Evolutionary conservation across 2,888 invertebrate species (phyloP).

Genomic region (Calliopum simillimum): DNA sequence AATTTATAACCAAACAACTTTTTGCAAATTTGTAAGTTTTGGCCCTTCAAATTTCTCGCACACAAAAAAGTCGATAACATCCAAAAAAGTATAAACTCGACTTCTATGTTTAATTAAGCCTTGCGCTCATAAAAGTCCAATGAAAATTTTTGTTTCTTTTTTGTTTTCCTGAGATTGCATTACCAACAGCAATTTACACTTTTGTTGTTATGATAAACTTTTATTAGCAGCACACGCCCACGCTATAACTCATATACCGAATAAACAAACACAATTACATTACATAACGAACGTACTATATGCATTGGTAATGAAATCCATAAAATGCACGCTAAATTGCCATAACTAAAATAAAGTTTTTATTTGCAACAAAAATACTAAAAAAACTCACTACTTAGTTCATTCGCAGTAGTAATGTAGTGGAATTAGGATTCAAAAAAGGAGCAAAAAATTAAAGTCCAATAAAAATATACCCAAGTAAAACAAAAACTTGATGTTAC

Average conservation of each 20-base stretch:
- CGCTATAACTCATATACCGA: not conserved
- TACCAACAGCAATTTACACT: conserved; percentile 21
- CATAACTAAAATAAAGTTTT: conserved; percentile 20
- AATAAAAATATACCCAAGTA: conserved; percentile 8
- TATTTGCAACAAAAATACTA: conserved; percentile 21
- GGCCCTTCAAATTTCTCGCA: not conserved
- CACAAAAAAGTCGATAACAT: not conserved
- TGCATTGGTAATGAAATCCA: conserved; percentile 19
- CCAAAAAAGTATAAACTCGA: not conserved
- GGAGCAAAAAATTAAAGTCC: not conserved
- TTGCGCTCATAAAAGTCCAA: not conserved
- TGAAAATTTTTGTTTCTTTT: conserved; percentile 11
- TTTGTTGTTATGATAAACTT: conserved; percentile 32
- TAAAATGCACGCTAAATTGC: not conserved
- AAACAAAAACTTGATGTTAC: not conserved
- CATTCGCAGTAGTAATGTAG: not conserved
- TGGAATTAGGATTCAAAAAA: not conserved
- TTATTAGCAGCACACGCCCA: conserved; percentile 19
- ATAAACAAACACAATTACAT: conserved; percentile 4
- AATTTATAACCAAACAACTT: conserved; percentile 2
- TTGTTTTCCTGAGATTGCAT: conserved; percentile 10
- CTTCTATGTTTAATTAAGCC: conserved; percentile 12
- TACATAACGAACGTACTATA: not conserved
- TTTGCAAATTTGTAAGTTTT: not conserved
- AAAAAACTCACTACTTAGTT: not conserved